phyloP scores from a whole-genome alignment of 2,888 invertebrate genomes.

The Brassicogethes aeneus region DNA sequence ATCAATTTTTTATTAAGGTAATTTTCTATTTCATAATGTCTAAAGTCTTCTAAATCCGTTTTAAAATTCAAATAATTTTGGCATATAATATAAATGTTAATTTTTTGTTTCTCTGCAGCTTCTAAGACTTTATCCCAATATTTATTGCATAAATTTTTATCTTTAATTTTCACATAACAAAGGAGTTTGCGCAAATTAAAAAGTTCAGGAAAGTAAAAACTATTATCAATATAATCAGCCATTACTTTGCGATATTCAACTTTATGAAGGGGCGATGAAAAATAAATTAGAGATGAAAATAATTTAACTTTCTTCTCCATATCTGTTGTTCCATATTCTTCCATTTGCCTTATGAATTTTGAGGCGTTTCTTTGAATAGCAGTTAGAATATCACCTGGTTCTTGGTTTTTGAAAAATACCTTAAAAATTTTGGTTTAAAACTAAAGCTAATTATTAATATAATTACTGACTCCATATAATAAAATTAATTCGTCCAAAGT shows the following conservation, averaged over 20 bases:
- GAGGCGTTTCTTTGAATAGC: slow-evolving; percentile 39
- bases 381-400: slow-evolving; percentile 42
- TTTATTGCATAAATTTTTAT: slow-evolving; percentile 37
- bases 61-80: slow-evolving; percentile 48
- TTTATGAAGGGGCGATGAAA: slow-evolving; percentile 39
- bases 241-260: slow-evolving; percentile 36
- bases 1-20: slow-evolving; percentile 33
- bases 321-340: slow-evolving; percentile 20
- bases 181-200: slow-evolving; percentile 41
- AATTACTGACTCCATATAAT: slow-evolving; percentile 34
- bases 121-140: slow-evolving; percentile 42
- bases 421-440: slow-evolving; percentile 14
- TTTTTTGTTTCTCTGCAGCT: not conserved
- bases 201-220: slow-evolving; percentile 25
- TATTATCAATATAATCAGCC: slow-evolving; percentile 30
- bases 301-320: slow-evolving; percentile 33
- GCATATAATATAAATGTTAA: slow-evolving; percentile 37
- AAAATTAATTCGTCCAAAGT: slow-evolving; percentile 36
- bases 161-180: slow-evolving; percentile 42
- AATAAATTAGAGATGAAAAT: slow-evolving; percentile 40
- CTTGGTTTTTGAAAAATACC: slow-evolving; percentile 43
- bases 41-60: slow-evolving; percentile 44
- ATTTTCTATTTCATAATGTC: slow-evolving; percentile 43
- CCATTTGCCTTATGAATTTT: slow-evolving; percentile 32
- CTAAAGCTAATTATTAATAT: too few relatives aligned